These are phyloP conservation scores for Gracilinanus agilis DNA, from an alignment of 2,113 vertebrate species.

Conservation along the genomic window DNA sequence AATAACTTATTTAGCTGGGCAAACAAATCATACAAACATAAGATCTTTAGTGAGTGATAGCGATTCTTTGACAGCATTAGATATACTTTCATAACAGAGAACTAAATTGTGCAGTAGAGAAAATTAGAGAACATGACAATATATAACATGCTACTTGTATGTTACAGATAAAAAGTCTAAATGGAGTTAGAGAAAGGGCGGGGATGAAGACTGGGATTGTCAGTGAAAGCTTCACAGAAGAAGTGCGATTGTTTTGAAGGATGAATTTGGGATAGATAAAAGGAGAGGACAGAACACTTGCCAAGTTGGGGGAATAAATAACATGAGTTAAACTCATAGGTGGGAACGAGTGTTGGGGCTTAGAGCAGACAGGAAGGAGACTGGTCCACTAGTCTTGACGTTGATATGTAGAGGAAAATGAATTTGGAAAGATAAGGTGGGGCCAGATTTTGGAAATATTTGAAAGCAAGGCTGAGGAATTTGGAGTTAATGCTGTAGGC, in stretches of 20 bases:
- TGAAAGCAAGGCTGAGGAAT: neutral
- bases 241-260: neutral
- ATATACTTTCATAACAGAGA: neutral
- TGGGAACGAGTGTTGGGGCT: neutral
- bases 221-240: neutral
- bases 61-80: neutral
- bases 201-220: neutral
- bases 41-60: neutral
- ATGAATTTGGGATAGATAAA: neutral
- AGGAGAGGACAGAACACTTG: neutral
- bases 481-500: conserved; percentile 22
- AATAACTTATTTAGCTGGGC: neutral
- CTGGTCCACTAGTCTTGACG: neutral
- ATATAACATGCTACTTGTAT: neutral
- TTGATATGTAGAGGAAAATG: neutral
- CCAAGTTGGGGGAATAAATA: neutral
- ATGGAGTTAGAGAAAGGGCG: neutral
- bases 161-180: neutral
- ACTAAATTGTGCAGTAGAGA: neutral
- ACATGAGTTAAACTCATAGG: neutral
- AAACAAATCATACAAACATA: neutral
- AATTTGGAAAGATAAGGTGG: neutral
- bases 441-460: neutral
- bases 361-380: neutral
- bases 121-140: neutral